Evolutionary conservation across 2,888 invertebrate genomes (phyloP).

Genomic region (Hymenopus coronatus): DNA sequence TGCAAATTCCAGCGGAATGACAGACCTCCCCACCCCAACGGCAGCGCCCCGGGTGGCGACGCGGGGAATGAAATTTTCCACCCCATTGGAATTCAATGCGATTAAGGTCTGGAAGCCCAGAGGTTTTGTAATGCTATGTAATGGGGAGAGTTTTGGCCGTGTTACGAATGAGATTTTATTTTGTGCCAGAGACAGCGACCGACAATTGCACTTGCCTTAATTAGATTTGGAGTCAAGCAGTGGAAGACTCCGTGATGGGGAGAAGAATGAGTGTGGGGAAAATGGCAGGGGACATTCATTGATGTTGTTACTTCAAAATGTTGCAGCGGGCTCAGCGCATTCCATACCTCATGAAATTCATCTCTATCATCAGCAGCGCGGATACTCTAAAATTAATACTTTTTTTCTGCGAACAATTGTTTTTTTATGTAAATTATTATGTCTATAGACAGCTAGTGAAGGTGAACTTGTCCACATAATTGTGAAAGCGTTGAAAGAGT

Average conservation of each 20-base stretch:
- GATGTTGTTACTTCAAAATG: not conserved
- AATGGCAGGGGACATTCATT: not conserved
- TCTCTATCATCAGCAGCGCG: too few relatives aligned
- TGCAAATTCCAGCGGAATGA: constrained; percentile 34
- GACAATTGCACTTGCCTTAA: constrained; percentile 31
- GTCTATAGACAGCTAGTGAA: too few relatives aligned
- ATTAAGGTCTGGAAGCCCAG: constrained; percentile 41
- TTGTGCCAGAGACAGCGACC: constrained; percentile 31
- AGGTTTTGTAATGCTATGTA: constrained; percentile 30
- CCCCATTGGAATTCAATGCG: constrained; percentile 53
- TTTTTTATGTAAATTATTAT: too few relatives aligned
- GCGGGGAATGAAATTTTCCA: constrained; percentile 51
- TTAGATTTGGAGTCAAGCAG: constrained; percentile 34
- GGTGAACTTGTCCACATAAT: too few relatives aligned
- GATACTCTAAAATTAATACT: too few relatives aligned
- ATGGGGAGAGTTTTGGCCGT: constrained; percentile 34
- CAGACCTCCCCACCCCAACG: constrained; percentile 3
- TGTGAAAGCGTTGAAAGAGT: too few relatives aligned
- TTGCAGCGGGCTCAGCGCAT: too few relatives aligned
- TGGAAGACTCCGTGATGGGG: constrained; percentile 25
- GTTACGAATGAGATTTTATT: constrained; percentile 37
- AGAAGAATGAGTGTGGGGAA: not conserved
- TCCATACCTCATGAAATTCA: too few relatives aligned
- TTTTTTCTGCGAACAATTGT: too few relatives aligned
- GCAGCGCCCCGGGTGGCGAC: constrained; percentile 33